Evolutionary conservation across 2,797 vertebrate species (phyloP).

Genomic region (Rousettus madagascariensis): DNA sequence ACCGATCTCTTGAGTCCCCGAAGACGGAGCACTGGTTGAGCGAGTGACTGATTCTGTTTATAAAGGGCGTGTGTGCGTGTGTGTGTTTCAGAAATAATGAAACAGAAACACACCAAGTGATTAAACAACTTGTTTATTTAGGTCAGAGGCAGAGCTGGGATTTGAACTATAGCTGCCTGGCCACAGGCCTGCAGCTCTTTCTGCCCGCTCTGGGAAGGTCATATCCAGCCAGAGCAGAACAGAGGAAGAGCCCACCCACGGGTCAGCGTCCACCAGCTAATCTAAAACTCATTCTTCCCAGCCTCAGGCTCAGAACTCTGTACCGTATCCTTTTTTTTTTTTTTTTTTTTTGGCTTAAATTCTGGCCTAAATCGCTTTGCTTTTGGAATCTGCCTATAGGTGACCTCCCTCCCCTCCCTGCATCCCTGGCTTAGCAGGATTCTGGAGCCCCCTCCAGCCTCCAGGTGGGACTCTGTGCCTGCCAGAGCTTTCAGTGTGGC

Average conservation of each 20-base stretch:
- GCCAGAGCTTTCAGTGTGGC: background rate
- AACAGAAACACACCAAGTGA: background rate
- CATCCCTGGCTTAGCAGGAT: accelerated
- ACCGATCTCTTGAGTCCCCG: accelerated
- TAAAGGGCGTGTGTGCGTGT: background rate
- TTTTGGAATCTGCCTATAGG: background rate
- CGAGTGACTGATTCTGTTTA: background rate
- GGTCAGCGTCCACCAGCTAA: background rate
- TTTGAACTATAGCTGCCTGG: background rate
- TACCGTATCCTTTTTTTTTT: background rate
- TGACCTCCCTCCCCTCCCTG: too few relatives aligned
- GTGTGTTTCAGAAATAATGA: conserved; percentile 3
- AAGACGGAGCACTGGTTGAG: background rate
- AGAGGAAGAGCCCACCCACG: background rate
- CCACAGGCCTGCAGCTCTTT: background rate
- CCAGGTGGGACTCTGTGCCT: too few relatives aligned
- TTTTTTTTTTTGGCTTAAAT: background rate
- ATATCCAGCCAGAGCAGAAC: background rate
- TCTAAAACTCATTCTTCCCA: background rate
- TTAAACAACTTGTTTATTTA: background rate
- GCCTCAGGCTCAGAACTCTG: background rate
- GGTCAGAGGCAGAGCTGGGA: background rate
- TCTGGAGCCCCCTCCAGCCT: background rate
- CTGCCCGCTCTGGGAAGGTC: background rate
- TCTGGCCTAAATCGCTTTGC: background rate